These are phyloP conservation scores for Heterocephalus glaber DNA, from an alignment of 2,113 vertebrate genomes.

Conservation along the genomic window DNA sequence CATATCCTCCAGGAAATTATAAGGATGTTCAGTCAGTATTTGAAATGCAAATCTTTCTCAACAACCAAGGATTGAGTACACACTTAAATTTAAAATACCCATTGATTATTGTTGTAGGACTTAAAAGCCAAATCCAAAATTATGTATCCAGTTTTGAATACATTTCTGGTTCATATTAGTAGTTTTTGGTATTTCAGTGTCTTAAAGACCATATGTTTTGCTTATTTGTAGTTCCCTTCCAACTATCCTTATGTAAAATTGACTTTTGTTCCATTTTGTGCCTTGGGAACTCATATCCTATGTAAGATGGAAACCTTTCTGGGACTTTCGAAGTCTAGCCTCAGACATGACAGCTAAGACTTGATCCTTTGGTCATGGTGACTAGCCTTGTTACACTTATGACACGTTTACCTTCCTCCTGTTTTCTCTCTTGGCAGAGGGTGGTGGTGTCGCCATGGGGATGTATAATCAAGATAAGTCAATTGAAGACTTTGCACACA, in stretches of 20 bases:
- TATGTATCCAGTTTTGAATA: neutral
- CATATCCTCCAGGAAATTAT: neutral
- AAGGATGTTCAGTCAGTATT: slow-evolving; percentile 9
- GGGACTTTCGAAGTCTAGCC: neutral
- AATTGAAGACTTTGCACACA: slow-evolving; percentile 97
- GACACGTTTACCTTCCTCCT: neutral
- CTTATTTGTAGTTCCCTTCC: neutral
- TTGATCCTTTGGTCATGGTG: neutral
- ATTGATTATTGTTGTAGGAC: neutral
- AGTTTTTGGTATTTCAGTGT: neutral
- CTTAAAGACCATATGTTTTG: neutral
- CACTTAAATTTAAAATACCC: neutral
- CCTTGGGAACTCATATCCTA: neutral
- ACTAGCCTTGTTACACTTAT: neutral
- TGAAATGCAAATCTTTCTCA: neutral
- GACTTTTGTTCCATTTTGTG: neutral
- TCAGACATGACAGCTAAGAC: neutral
- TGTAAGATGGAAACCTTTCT: neutral
- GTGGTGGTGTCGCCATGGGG: slow-evolving; percentile 96
- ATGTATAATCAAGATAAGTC: slow-evolving; percentile 99
- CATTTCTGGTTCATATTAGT: neutral
- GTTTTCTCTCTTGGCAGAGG: slow-evolving; percentile 82
- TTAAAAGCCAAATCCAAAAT: neutral
- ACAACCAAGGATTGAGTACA: neutral
- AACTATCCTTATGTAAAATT: neutral